Evolutionary conservation across 2,888 invertebrate species (phyloP).

Genomic region (Drosophila gaucha): DNA sequence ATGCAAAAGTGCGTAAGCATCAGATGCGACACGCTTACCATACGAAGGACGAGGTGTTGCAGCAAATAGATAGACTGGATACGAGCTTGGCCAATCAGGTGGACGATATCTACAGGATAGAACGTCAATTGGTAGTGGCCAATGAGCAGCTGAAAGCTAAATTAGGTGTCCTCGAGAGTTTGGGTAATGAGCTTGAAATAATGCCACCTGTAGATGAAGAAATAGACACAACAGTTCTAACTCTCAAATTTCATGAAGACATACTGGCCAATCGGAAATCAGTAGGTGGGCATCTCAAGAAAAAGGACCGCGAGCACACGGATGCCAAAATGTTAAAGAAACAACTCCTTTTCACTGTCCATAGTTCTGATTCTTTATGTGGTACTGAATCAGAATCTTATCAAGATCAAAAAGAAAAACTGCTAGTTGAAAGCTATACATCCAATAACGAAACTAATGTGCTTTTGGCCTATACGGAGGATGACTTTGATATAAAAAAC

Average conservation of each 20-base stretch:
- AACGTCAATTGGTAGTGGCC: conserved; percentile 85
- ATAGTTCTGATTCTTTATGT: conserved; percentile 1
- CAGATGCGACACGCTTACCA: conserved; percentile 78
- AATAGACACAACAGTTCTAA: background rate
- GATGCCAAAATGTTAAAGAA: conserved; percentile 68
- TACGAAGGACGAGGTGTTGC: conserved; percentile 76
- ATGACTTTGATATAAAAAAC: conserved; percentile 38
- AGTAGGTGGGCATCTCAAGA: background rate
- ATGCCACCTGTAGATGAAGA: conserved; percentile 15
- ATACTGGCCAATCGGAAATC: conserved; percentile 6
- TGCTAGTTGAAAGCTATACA: background rate
- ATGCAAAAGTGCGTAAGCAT: conserved; percentile 88
- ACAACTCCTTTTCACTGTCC: conserved; percentile 60
- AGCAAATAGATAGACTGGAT: conserved; percentile 85
- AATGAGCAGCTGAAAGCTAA: conserved; percentile 86
- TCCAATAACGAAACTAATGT: background rate
- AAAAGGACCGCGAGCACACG: conserved; percentile 36
- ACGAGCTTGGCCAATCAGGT: conserved; percentile 85
- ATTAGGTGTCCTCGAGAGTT: conserved; percentile 86
- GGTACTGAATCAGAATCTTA: too few species aligned
- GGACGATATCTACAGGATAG: conserved; percentile 86
- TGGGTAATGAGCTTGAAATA: conserved; percentile 85
- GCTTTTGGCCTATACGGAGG: background rate
- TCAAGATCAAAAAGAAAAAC: background rate
- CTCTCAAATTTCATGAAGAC: background rate